Base-by-base conservation (phyloP, 2,797 vertebrate genomes). In the Sebastes ruberrimus region DNA sequence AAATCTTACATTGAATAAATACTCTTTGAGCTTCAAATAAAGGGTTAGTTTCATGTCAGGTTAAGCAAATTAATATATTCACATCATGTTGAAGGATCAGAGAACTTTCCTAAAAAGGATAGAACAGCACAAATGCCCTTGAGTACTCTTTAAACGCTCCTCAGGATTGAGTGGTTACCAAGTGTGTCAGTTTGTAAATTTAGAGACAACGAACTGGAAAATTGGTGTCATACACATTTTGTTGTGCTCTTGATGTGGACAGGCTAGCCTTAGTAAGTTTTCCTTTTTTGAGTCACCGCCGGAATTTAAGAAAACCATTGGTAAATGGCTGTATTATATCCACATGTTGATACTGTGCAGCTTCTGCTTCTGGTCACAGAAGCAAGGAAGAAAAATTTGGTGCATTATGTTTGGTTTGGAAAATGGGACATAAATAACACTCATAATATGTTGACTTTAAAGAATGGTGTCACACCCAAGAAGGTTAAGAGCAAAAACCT, bases 141-240 rank as follows among this genome's bases (percentile, higher is more conserved):
- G 20, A 74, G 33, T 16, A 49, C 33, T 66, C 56, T 28, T 55
- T 9, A 77, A 80, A 76, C 13, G 22, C 55, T 22, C 23, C 23
- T 22, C 55, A 35, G 52, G 71, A 76, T 53, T 33, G 33, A 7
- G 13, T 14, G 56, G 42, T 84, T 28, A 83, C 57, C 23, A 52
- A 81, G 55, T 84, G 79, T 89, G 76, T 71, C 82, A 42, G 71
- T 78, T 68, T 71, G 65, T 56, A 87, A 88, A 78, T 75, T 71
- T 46, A 22, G 56, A 76, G 30, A 77, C 49, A 78, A 84, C 68
- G 5, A 82, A 80, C 61, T 89, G 82, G 86, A 88, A 82, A 81
- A 88, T 74, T 60, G 59, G 66, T 85, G 76, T 86, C 74, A 90
- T 27, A 25, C 27, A 65, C 71, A 84, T 78, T 82, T 81, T 55